These are phyloP conservation scores for Polylopha cassiicola DNA, from an alignment of 2,888 invertebrate species.

Conservation along the genomic window DNA sequence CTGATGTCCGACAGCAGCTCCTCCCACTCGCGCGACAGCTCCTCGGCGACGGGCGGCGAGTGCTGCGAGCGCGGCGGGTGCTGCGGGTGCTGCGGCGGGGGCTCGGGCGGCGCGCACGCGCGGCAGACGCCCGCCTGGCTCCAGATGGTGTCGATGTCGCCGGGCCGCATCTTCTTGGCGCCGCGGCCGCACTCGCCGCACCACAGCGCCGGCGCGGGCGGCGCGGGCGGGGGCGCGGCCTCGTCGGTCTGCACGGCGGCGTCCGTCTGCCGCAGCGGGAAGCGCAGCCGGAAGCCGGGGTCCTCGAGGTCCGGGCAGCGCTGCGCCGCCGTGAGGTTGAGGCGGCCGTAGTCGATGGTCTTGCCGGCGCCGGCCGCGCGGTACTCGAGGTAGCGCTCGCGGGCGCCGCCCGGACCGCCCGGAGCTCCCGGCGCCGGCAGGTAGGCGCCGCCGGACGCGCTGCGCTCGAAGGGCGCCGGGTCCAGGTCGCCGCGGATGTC, in stretches of 20 bases:
- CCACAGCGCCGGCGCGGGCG: constrained; percentile 37
- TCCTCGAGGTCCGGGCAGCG: constrained; percentile 55
- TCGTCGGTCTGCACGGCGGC: constrained; percentile 54
- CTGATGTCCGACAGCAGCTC: constrained; percentile 79
- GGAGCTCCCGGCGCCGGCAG: too few relatives aligned
- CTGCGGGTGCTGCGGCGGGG: constrained; percentile 19
- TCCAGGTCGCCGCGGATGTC: constrained; percentile 80
- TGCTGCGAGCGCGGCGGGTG: constrained; percentile 24
- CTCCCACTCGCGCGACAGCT: constrained; percentile 78
- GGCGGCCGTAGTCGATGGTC: constrained; percentile 59
- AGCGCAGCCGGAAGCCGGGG: constrained; percentile 80
- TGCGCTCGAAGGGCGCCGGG: constrained; percentile 80
- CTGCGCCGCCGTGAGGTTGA: constrained; percentile 54
- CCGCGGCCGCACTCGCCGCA: constrained; percentile 58
- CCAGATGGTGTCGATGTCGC: constrained; percentile 44
- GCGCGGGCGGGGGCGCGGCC: constrained; percentile 28
- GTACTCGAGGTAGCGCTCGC: constrained; percentile 74
- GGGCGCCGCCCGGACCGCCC: constrained; percentile 67
- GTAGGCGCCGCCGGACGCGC: constrained; percentile 79
- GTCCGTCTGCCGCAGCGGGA: constrained; percentile 71
- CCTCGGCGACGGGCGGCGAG: constrained; percentile 47
- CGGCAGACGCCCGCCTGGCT: constrained; percentile 49
- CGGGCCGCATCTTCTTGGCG: constrained; percentile 62
- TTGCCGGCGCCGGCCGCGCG: constrained; percentile 54
- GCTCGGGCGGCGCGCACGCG: constrained; percentile 38